phyloP scores from a whole-genome alignment of 2,888 invertebrate species.

The Theodoxus fluviatilis region DNA sequence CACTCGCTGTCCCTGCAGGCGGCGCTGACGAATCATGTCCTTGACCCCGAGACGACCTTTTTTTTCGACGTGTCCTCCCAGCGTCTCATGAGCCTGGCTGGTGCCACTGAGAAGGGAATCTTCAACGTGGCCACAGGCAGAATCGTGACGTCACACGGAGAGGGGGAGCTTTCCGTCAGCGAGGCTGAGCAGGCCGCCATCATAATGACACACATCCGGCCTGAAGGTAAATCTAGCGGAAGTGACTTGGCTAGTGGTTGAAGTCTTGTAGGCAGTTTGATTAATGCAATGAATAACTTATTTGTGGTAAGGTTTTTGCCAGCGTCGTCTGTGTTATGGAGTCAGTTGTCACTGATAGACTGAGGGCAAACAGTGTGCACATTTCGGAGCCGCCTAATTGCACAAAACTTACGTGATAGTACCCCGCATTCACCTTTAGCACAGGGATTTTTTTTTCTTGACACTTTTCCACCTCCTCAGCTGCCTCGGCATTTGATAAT shows the following conservation, averaged over 20 bases:
- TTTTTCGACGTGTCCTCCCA: slow-evolving; percentile 49
- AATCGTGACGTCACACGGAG: slow-evolving; percentile 73
- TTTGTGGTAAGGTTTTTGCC: slow-evolving; percentile 27
- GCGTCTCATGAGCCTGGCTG: slow-evolving; percentile 46
- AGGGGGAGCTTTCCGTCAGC: slow-evolving; percentile 85
- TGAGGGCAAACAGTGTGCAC: no score
- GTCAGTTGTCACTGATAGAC: no score
- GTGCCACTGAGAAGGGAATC: slow-evolving; percentile 51
- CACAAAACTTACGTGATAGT: no score
- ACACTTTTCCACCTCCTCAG: no score
- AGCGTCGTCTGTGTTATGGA: slow-evolving; percentile 26
- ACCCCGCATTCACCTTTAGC: no score
- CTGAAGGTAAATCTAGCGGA: no score
- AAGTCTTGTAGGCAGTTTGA: no score
- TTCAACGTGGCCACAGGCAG: slow-evolving; percentile 52
- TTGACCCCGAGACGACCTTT: slow-evolving; percentile 55
- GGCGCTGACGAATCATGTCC: slow-evolving; percentile 49
- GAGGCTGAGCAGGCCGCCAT: slow-evolving; percentile 89
- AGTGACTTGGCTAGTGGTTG: no score
- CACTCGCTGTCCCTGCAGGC: slow-evolving; percentile 63
- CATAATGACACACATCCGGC: slow-evolving; percentile 71
- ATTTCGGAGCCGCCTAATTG: no score
- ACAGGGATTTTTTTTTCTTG: no score
- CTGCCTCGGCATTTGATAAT: no score
- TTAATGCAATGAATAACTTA: no score